Conservation (phyloP, 92 coral and sea anemone genomes). For the Phenganax marumi region DNA sequence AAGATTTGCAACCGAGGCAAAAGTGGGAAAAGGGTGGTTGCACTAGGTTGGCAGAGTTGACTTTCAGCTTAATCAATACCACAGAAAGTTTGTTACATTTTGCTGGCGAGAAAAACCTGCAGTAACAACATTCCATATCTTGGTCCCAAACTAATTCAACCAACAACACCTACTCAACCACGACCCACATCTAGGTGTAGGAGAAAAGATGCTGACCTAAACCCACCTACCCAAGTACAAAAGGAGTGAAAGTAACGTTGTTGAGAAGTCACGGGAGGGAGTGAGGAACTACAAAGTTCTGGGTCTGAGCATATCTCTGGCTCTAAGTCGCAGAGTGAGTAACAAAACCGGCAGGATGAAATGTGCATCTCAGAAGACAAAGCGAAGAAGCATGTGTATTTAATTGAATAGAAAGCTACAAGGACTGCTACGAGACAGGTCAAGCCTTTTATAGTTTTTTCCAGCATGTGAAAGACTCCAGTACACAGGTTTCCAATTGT, state of each 20-base stretch:
- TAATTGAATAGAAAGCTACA: constrained; percentile 9
- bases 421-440: constrained; percentile 4
- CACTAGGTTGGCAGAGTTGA: constrained; percentile 12
- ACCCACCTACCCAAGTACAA: not conserved
- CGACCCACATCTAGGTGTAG: constrained; percentile 1
- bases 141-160: constrained; percentile 31
- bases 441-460: constrained; percentile 31
- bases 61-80: constrained; percentile 31
- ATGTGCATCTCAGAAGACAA: not conserved
- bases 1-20: constrained; percentile 5
- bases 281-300: not conserved
- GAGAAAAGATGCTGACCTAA: not conserved
- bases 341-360: not conserved
- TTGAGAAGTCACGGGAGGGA: not conserved
- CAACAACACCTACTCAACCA: constrained; percentile 9
- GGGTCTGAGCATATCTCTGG: not conserved
- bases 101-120: constrained; percentile 17
- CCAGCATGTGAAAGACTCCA: constrained; percentile 28
- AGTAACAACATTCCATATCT: constrained; percentile 20
- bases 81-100: constrained; percentile 33
- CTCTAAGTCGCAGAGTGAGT: not conserved
- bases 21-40: constrained; percentile 1
- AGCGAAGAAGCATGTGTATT: not conserved
- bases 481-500: constrained; percentile 12
- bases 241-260: not conserved